Evolutionary conservation across 2,888 invertebrate genomes (phyloP).

Genomic region (Lamellibrachia columna): DNA sequence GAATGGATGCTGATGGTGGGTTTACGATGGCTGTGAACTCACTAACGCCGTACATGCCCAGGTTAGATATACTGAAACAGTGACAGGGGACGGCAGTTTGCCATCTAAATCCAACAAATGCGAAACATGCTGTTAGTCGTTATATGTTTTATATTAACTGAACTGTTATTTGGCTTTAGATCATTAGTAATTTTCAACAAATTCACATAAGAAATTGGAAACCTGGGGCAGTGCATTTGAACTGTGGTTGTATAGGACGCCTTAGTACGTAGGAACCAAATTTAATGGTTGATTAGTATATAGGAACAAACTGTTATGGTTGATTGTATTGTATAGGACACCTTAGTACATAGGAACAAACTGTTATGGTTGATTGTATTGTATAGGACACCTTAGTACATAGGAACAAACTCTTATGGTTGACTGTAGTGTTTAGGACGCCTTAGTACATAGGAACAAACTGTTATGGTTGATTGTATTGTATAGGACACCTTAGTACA

Average conservation of each 20-base stretch:
- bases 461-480: too few relatives aligned
- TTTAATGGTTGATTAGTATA: too few relatives aligned
- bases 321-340: too few relatives aligned
- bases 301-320: too few relatives aligned
- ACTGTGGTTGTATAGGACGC: not conserved
- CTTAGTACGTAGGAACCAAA: not conserved
- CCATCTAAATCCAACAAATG: not conserved
- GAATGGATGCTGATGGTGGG: slow-evolving; percentile 84
- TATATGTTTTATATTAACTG: not conserved
- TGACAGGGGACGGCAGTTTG: not conserved
- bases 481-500: too few relatives aligned
- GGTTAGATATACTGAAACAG: slow-evolving; percentile 79
- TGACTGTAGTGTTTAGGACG: too few relatives aligned
- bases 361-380: too few relatives aligned
- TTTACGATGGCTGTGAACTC: slow-evolving; percentile 94
- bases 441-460: too few relatives aligned
- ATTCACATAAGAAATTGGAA: not conserved
- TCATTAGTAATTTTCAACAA: not conserved
- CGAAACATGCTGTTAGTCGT: not conserved
- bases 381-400: too few relatives aligned
- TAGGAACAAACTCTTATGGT: too few relatives aligned
- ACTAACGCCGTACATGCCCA: slow-evolving; percentile 92
- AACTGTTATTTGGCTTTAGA: not conserved
- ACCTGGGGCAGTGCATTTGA: not conserved
- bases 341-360: too few relatives aligned